Evolutionary conservation across 2,888 invertebrate genomes (phyloP).

Genomic region (Gandaritis pyraliata): DNA sequence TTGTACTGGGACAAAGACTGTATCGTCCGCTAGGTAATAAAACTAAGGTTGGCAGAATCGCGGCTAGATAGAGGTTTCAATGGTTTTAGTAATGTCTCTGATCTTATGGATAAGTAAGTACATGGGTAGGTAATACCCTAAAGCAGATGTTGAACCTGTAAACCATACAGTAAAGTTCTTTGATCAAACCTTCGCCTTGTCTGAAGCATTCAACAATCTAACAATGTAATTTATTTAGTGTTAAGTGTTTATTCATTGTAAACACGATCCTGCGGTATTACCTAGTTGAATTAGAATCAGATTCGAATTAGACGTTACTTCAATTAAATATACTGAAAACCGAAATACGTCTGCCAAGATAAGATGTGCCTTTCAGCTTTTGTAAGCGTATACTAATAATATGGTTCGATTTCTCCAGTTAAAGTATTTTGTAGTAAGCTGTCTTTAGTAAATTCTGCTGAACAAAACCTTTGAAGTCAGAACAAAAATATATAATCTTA

Average conservation of each 20-base stretch:
- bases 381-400: neutral
- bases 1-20: slow-evolving; percentile 76
- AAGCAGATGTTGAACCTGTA: too few species aligned
- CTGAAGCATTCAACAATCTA: neutral
- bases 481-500: too few species aligned
- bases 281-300: too few species aligned
- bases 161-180: too few species aligned
- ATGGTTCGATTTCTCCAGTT: neutral
- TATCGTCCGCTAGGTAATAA: slow-evolving; percentile 67
- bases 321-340: too few species aligned
- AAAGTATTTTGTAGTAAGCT: neutral
- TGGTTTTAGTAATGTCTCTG: slow-evolving; percentile 12
- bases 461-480: too few species aligned
- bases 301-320: too few species aligned
- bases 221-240: neutral
- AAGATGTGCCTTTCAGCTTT: neutral
- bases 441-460: too few species aligned
- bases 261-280: too few species aligned
- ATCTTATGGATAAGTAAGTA: slow-evolving; percentile 9
- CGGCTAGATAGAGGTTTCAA: slow-evolving; percentile 17
- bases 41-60: slow-evolving; percentile 54
- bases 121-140: neutral
- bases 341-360: too few species aligned
- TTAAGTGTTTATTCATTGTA: too few species aligned
- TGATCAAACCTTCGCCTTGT: neutral